These are phyloP conservation scores for Archocentrus centrarchus DNA, from an alignment of 2,113 vertebrate genomes.

Conservation along the genomic window DNA sequence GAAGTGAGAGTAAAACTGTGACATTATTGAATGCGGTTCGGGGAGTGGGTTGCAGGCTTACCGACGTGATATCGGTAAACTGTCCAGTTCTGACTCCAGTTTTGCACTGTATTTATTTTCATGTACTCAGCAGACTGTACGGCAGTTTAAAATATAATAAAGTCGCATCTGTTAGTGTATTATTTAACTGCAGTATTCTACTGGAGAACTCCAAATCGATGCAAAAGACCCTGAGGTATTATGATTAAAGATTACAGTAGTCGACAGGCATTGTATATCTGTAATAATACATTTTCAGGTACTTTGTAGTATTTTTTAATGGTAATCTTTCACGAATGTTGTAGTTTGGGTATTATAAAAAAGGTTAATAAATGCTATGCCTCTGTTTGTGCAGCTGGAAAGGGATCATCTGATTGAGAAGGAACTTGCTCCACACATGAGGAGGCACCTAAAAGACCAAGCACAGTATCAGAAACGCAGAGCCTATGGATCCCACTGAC, in stretches of 20 bases:
- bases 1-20: neutral
- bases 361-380: neutral
- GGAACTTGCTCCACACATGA: conserved; percentile 31
- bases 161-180: neutral
- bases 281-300: neutral
- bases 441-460: conserved; percentile 8
- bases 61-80: neutral
- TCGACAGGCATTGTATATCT: neutral
- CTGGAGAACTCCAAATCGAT: neutral
- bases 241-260: conserved; percentile 9
- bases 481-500: conserved; percentile 43
- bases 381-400: conserved; percentile 6
- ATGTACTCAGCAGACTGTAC: neutral
- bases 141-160: neutral
- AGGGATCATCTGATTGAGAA: neutral
- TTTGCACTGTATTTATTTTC: neutral
- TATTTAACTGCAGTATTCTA: neutral
- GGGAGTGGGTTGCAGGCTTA: neutral
- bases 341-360: too few relatives aligned
- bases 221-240: neutral
- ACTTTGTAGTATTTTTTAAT: neutral
- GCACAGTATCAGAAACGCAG: neutral
- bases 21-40: conserved; percentile 1
- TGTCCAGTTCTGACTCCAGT: neutral
- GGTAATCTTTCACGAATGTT: too few relatives aligned